phyloP scores from a whole-genome alignment of 2,113 vertebrate genomes.

The Emydocephalus ijimae region DNA sequence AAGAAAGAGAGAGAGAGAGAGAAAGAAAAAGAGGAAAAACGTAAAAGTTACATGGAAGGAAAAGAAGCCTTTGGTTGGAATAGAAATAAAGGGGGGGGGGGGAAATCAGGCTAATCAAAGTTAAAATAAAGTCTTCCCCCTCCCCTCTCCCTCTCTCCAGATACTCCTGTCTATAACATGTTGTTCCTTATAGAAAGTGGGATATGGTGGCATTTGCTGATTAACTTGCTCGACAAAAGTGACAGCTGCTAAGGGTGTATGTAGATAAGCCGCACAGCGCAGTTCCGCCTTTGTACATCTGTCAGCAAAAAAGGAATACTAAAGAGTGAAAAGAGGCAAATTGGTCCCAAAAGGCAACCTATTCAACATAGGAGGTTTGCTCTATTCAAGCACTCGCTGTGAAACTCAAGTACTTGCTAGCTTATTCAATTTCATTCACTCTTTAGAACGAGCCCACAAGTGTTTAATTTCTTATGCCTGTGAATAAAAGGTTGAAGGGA shows the following conservation, averaged over 20 bases:
- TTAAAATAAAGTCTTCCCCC: slow-evolving; percentile 83
- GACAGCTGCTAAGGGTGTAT: slow-evolving; percentile 97
- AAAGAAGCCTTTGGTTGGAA: slow-evolving; percentile 5
- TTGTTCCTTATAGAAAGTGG: slow-evolving; percentile 90
- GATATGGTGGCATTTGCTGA: slow-evolving; percentile 99
- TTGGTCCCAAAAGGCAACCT: slow-evolving; percentile 99
- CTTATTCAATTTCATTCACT: slow-evolving; percentile 99
- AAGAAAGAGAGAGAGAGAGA: too few species aligned
- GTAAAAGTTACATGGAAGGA: background rate
- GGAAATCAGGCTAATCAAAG: slow-evolving; percentile 75
- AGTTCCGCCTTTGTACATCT: slow-evolving; percentile 99
- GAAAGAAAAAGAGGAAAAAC: too few species aligned
- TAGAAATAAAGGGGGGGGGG: slow-evolving; percentile 33
- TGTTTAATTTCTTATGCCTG: slow-evolving; percentile 97
- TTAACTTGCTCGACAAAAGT: slow-evolving; percentile 99
- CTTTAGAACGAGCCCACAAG: slow-evolving; percentile 97
- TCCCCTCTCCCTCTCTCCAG: slow-evolving; percentile 65
- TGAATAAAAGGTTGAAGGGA: slow-evolving; percentile 75
- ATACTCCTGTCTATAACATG: slow-evolving; percentile 85
- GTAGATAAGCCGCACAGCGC: slow-evolving; percentile 97
- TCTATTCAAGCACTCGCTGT: slow-evolving; percentile 98
- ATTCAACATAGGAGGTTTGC: slow-evolving; percentile 97
- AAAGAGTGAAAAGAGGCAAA: slow-evolving; percentile 99
- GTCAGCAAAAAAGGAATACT: slow-evolving; percentile 96
- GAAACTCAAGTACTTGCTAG: slow-evolving; percentile 98